Conservation (phyloP, 1,140 invertebrate genomes). For the Liolophura sinensis region DNA sequence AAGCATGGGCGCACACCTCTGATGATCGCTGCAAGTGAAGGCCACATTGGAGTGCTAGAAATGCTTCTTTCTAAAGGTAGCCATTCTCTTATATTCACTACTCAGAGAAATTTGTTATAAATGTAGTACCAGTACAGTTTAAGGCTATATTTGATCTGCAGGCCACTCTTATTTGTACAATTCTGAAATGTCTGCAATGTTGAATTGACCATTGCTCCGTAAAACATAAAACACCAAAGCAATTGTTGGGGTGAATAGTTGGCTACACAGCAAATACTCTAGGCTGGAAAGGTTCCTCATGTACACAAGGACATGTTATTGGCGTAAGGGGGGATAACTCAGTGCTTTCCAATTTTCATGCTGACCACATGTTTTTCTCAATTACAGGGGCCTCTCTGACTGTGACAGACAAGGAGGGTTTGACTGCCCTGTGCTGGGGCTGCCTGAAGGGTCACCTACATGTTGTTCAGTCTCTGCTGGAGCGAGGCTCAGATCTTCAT, state of each 20-base stretch:
- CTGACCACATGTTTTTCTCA: constrained; percentile 1
- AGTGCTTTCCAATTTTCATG: background rate
- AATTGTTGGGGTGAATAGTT: too few relatives aligned
- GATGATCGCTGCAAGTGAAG: constrained; percentile 89
- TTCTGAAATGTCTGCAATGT: background rate
- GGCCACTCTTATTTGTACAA: background rate
- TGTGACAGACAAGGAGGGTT: constrained; percentile 81
- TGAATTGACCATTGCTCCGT: too few relatives aligned
- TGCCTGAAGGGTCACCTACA: constrained; percentile 82
- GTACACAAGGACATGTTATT: too few relatives aligned
- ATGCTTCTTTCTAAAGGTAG: constrained; percentile 80
- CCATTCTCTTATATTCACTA: background rate
- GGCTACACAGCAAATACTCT: too few relatives aligned
- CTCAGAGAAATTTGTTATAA: background rate
- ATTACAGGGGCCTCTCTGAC: constrained; percentile 73
- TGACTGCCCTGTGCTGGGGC: constrained; percentile 89
- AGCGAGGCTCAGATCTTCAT: constrained; percentile 78
- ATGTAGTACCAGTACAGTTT: background rate
- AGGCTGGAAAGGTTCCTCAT: too few relatives aligned
- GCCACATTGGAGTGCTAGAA: constrained; percentile 85
- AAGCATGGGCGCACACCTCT: constrained; percentile 73
- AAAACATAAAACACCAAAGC: too few relatives aligned
- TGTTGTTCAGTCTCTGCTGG: constrained; percentile 77
- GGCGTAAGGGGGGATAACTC: background rate
- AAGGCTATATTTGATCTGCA: too few relatives aligned